Conservation (phyloP, 2,113 vertebrate species). For the Ovis aries region ARS-UI_Ramb_v3.0 NC_056061.1:58114001-58114500, state of each 20-base stretch:
- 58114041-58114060: conserved; percentile 28
- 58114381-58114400: not conserved
- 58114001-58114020: not conserved
- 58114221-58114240: not conserved
- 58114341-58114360: not conserved
- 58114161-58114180: not conserved
- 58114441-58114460: not conserved
- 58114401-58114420: not conserved
- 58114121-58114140: not conserved
- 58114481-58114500: not conserved
- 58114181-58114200: not conserved
- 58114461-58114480: not conserved
- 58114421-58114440: not conserved
- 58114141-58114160: not conserved
- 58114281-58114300: not conserved
- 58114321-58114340: not conserved
- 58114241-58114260: not conserved
- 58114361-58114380: not conserved
- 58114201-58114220: conserved; percentile 3
- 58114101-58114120: conserved; percentile 42
- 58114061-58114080: not conserved
- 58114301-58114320: not conserved
- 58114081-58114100: not conserved
- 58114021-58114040: not conserved
- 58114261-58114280: not conserved